Conservation (phyloP, 2,113 vertebrate species). For the Cyanoramphus novaezelandiae region DNA sequence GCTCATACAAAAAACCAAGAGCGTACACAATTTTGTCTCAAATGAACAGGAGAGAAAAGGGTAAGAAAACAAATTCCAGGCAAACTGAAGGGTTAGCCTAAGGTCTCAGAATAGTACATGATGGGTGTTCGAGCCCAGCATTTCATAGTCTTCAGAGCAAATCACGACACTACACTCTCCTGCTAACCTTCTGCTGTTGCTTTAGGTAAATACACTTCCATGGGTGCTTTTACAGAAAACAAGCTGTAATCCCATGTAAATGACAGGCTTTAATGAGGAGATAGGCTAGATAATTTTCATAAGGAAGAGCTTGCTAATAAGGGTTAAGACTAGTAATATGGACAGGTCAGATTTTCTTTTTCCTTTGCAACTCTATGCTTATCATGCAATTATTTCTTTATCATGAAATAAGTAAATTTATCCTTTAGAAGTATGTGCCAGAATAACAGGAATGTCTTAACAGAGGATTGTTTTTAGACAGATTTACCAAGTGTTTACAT, state of each 20-base stretch:
- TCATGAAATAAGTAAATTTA: not conserved
- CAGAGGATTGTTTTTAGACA: not conserved
- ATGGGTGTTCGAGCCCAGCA: not conserved
- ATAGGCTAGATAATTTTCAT: not conserved
- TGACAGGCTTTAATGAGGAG: not conserved
- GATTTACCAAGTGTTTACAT: not conserved
- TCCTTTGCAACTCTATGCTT: not conserved
- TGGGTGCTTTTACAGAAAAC: not conserved
- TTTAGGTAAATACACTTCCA: not conserved
- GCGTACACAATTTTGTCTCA: not conserved
- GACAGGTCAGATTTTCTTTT: not conserved
- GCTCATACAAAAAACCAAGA: not conserved
- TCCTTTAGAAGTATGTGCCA: not conserved
- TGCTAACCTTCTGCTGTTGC: not conserved
- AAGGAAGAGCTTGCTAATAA: not conserved
- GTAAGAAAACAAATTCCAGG: not conserved
- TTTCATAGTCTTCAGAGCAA: not conserved
- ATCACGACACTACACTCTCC: not conserved
- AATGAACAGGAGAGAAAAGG: not conserved
- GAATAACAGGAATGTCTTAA: not conserved
- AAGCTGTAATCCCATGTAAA: not conserved
- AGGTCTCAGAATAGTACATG: not conserved
- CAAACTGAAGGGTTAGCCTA: not conserved
- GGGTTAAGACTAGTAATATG: not conserved
- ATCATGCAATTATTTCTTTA: not conserved